Evolutionary conservation across 2,113 vertebrate species (phyloP).

Genomic region (Hydropotes inermis): DNA sequence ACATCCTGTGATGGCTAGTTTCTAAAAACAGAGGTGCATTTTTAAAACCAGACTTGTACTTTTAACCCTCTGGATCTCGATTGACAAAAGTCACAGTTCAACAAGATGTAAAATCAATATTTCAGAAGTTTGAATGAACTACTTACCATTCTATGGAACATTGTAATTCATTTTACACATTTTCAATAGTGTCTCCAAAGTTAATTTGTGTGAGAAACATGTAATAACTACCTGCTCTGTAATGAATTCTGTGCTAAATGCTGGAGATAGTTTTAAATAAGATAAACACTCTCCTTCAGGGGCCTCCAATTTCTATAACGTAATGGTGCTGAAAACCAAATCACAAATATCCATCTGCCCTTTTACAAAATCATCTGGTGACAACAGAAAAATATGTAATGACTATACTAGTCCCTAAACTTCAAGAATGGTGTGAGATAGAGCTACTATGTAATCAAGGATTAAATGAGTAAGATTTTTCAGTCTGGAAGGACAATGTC

Average conservation of each 20-base stretch:
- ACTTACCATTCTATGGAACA: background rate
- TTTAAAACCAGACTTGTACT: background rate
- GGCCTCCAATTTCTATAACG: background rate
- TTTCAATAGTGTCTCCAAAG: slow-evolving; percentile 24
- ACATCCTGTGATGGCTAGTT: background rate
- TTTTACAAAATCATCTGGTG: slow-evolving; percentile 30
- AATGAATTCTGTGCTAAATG: background rate
- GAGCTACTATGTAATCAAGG: background rate
- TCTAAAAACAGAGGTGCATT: slow-evolving; percentile 34
- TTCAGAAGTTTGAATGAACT: slow-evolving; percentile 50
- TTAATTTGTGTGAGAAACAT: slow-evolving; percentile 1
- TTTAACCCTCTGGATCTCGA: slow-evolving; percentile 40
- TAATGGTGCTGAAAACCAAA: background rate
- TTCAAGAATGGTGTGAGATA: background rate
- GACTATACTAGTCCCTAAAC: background rate
- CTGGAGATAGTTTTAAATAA: background rate
- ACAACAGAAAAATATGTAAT: background rate
- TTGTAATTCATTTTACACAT: slow-evolving; percentile 34
- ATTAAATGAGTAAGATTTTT: background rate
- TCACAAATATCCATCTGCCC: background rate
- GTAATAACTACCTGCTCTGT: background rate
- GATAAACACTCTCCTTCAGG: background rate
- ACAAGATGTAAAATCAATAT: slow-evolving; percentile 15
- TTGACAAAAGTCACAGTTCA: slow-evolving; percentile 23
- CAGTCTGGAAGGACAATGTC: background rate